These are phyloP conservation scores for Acronicta alni DNA, from an alignment of 2,888 invertebrate species.

Conservation along the genomic window DNA sequence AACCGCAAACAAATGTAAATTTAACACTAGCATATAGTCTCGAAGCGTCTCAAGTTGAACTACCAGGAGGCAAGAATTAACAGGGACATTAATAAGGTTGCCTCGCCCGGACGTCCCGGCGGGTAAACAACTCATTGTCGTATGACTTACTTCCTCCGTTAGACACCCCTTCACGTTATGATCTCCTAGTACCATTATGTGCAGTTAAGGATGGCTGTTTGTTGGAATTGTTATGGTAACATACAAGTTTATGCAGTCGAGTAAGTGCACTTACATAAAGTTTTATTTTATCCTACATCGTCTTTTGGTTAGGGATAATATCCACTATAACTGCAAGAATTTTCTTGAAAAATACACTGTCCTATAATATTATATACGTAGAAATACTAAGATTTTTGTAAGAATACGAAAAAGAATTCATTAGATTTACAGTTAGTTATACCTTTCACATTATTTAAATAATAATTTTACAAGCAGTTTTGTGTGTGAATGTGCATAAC, in stretches of 20 bases:
- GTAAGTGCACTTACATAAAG: conserved; percentile 1
- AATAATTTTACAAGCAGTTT: too few relatives aligned
- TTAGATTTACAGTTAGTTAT: too few relatives aligned
- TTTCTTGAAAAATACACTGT: too few relatives aligned
- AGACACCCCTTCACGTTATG: conserved; percentile 36
- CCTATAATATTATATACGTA: too few relatives aligned
- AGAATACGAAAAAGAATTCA: too few relatives aligned
- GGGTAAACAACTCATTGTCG: conserved; percentile 47
- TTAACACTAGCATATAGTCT: conserved; percentile 44
- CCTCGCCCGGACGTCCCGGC: conserved; percentile 44
- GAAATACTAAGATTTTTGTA: too few relatives aligned
- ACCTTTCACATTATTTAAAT: too few relatives aligned
- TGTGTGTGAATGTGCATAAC: too few relatives aligned
- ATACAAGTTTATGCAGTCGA: conserved; percentile 1
- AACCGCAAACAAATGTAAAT: conserved; percentile 55
- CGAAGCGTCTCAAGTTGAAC: conserved; percentile 48
- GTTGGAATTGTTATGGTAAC: conserved; percentile 22
- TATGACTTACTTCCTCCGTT: conserved; percentile 52
- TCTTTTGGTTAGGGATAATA: not conserved
- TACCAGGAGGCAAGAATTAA: conserved; percentile 55
- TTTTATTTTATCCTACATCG: not conserved
- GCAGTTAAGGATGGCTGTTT: conserved; percentile 28
- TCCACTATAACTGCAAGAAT: too few relatives aligned
- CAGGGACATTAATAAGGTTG: conserved; percentile 52
- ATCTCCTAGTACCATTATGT: conserved; percentile 31